Evolutionary conservation across 2,113 vertebrate species (phyloP), one percentile per base, ranked within the genome.

Genomic region (Platysternon megacephalum): DNA sequence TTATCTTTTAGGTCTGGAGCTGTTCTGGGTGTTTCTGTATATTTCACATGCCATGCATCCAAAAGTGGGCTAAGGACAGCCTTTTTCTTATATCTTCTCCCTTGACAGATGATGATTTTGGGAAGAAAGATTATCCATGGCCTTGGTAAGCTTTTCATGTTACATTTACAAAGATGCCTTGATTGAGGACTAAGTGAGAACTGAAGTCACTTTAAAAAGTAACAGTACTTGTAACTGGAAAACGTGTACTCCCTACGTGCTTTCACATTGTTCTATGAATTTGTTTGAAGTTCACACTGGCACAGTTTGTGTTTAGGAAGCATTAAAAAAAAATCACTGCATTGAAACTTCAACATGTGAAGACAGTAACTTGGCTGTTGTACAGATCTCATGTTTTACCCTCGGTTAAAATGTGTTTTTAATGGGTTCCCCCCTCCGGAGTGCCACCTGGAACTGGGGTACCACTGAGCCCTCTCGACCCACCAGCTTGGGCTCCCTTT

Each of bases 21-120:
- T 99, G 99, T 96, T 98, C 96, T 88, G 98, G 99, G 56, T 99
- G 99, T 92, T 99, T 99, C 98, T 99, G 99, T 93, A 99, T 99
- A 97, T 99, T 99, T 98, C 99, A 99, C 96, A 98, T 99, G 93
- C 98, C 99, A 17, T 99, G 99, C 85, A 99, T 99, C 87, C 99
- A 99, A 91, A 99, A 99, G 85, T 99, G 99, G 99, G 99, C 99
- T 79, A 99, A 98, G 91, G 99, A 99, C 96, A 99, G 99, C 4
- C 98, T 98, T 88, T 99, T 99, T 97, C 99, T 99, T 82, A 97
- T 99, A 2, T 99, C 99, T 94, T 99, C 99, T 6, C 98, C 99
- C 2, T 95, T 99, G 96, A 99, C 98, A 0, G 99, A 99, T 85
- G 99, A 99, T 93, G 99, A 99, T 97, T 99, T 99, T 94, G 99